Evolutionary conservation across 2,113 vertebrate species (phyloP), one percentile per base, ranked within the genome.

Genomic region (Zosterops pallidus): DNA sequence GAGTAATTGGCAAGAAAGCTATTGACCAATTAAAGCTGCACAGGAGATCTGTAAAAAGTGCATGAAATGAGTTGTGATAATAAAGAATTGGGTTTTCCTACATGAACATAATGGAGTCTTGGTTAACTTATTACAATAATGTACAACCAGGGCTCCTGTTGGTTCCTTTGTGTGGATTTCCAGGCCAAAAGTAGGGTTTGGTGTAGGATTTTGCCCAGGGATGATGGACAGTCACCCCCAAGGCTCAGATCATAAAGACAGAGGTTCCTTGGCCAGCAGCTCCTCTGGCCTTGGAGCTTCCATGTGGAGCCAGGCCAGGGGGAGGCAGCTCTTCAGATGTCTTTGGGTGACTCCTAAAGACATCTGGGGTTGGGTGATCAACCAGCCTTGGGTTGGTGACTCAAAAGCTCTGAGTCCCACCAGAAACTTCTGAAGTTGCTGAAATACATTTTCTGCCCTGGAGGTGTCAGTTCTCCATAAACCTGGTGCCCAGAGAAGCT

Each of bases 181-280:
- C 72, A 42, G 12, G 37, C 9, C 5, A 13, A 3, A 50, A 46
- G 33, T 5, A 11, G 17, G 19, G 8, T 59, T 21, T 13, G 75
- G 39, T 4, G 76, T 1, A 12, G 62, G 62, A 13, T 28, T 39
- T 13, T 12, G 57, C 2, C 8, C 5, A 10, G 28, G 71, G 60
- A 1, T 0, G 42, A 1, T 0, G 11, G 49, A 3, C n/a, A 13
- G 5, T 1, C 39, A 2, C 26, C 21, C 2, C 55, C 15, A 5
- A 0, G 4, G 62, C 41, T 14, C 52, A 47, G 83, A 74, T 14
- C 60, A 2, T 0, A 2, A 2, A 10, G 0, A 4, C 67, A 9
- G 44, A 14, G 6, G 3, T 0, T 9, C n/a, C 52, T 21, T 23
- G 93, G 50, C 76, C 81, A 63, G 46, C 52, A 44, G 79, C 37